Evolutionary conservation across 92 coral and sea anemone species (phyloP).

Genomic region (Umimayanthus kanabou): DNA sequence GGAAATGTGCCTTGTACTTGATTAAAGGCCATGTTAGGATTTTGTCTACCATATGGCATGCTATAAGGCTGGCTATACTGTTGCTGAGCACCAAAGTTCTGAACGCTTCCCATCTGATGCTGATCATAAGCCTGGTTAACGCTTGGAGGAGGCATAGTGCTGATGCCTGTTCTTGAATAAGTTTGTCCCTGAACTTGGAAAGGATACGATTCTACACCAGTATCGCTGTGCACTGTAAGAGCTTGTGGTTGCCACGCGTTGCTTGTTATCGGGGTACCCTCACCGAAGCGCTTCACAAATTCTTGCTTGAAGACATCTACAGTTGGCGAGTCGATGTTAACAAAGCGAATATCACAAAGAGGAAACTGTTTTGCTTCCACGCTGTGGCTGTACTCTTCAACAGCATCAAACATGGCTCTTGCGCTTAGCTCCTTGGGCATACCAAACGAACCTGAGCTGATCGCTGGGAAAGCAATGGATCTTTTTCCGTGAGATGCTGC

Average conservation of each 20-base stretch:
- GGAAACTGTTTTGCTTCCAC: neutral
- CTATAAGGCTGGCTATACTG: neutral
- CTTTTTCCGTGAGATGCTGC: conserved; percentile 36
- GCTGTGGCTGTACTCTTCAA: conserved; percentile 46
- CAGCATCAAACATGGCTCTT: conserved; percentile 70
- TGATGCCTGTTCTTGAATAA: neutral
- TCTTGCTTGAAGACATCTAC: conserved; percentile 65
- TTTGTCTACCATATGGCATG: neutral
- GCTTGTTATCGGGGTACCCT: neutral
- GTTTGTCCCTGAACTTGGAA: neutral
- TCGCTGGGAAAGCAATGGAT: conserved; percentile 88
- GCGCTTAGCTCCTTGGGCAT: conserved; percentile 68
- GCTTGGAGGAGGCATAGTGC: neutral
- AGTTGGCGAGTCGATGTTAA: conserved; percentile 58
- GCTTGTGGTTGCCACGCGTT: neutral
- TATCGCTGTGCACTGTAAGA: neutral
- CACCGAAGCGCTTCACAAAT: conserved; percentile 53
- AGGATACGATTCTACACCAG: neutral
- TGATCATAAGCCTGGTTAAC: neutral
- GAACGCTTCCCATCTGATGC: neutral
- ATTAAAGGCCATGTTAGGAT: neutral
- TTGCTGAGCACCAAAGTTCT: conserved; percentile 5
- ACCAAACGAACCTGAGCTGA: conserved; percentile 67
- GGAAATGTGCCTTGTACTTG: neutral
- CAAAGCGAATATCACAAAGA: conserved; percentile 69